Percentiles rank a stretch among this genome's conserved stretches.
Conservation (phyloP, 1,140 invertebrate species). For the Tetraneura akinire region DNA sequence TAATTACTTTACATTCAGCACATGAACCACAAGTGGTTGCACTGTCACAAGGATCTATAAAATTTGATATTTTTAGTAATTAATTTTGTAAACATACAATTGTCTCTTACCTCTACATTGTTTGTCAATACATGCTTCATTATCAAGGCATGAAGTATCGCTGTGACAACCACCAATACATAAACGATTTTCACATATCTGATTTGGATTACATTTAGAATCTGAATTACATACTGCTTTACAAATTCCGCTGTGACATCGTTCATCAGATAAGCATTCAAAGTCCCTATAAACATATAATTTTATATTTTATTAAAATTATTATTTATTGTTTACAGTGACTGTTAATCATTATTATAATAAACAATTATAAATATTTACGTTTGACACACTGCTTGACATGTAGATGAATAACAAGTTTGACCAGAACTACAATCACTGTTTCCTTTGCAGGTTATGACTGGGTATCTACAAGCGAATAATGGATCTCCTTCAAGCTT, state of each 20-base stretch:
- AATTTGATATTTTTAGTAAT: constrained; percentile 19
- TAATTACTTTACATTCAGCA: constrained; percentile 73
- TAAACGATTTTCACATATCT: constrained; percentile 83
- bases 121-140: constrained; percentile 79
- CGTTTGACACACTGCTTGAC: constrained; percentile 74
- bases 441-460: constrained; percentile 65
- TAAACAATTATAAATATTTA: constrained; percentile 55
- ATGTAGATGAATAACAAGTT: constrained; percentile 73
- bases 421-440: constrained; percentile 70
- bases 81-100: constrained; percentile 1
- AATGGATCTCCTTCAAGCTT: constrained; percentile 75
- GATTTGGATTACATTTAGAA: constrained; percentile 71
- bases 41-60: constrained; percentile 46
- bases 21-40: constrained; percentile 72
- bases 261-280: constrained; percentile 80
- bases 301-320: not conserved
- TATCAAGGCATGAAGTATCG: constrained; percentile 73
- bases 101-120: constrained; percentile 70
- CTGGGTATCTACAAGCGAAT: constrained; percentile 73
- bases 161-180: constrained; percentile 82
- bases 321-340: not conserved
- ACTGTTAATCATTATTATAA: no score
- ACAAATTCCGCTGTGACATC: constrained; percentile 78
- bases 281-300: constrained; percentile 65
- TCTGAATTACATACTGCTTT: constrained; percentile 83